A percentile compares a stretch with the other conserved stretches of the same genome.
These are phyloP conservation scores for Myodes glareolus DNA, from an alignment of 2,113 vertebrate genomes.

Conservation along the genomic window DNA sequence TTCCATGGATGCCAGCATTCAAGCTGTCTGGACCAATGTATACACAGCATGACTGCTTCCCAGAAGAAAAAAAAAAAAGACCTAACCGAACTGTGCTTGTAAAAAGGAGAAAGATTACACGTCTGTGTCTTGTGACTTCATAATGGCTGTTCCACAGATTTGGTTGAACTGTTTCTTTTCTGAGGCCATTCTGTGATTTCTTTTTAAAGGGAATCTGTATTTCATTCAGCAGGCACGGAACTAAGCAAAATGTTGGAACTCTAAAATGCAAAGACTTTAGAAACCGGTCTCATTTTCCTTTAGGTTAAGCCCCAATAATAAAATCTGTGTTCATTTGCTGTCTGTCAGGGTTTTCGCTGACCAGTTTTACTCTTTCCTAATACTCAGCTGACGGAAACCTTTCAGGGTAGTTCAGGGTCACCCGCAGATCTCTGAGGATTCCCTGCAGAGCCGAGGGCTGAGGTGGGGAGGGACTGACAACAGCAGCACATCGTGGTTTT, in stretches of 20 bases:
- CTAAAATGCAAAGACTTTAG: constrained; percentile 33
- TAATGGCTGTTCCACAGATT: background rate
- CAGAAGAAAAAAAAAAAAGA: background rate
- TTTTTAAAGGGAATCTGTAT: background rate
- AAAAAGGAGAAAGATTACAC: background rate
- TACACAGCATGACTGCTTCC: background rate
- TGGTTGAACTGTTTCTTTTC: constrained; percentile 5
- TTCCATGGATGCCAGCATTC: background rate
- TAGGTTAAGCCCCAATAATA: background rate
- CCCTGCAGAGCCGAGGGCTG: background rate
- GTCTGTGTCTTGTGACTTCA: background rate
- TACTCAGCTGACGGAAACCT: background rate
- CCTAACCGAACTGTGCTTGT: background rate
- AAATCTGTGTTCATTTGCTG: background rate
- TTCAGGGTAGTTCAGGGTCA: background rate
- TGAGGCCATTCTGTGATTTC: background rate
- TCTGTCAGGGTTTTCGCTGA: background rate
- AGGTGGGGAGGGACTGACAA: background rate
- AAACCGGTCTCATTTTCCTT: background rate
- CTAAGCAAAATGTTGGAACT: background rate
- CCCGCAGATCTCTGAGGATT: background rate
- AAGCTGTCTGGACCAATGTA: background rate
- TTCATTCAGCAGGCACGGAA: constrained; percentile 39
- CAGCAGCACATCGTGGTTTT: background rate
- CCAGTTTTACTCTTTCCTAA: background rate